Conservation (phyloP, 2,113 vertebrate species). For the Oryzias woworae region DNA sequence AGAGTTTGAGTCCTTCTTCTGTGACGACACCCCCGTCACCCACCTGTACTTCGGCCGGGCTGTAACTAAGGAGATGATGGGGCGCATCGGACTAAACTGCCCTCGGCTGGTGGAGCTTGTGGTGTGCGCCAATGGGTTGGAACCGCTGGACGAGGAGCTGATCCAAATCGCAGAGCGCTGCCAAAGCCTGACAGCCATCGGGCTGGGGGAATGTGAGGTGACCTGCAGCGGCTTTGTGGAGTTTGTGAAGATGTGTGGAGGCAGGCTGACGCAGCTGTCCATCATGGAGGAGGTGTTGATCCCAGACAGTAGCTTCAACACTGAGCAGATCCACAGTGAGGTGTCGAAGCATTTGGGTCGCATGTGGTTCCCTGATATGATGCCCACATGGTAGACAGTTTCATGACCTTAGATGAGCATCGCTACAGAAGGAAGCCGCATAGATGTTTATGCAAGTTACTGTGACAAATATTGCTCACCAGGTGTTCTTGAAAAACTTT, state of each 20-base stretch:
- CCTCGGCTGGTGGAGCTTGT: conserved; percentile 93
- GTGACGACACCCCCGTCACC: conserved; percentile 89
- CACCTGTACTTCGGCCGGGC: conserved; percentile 94
- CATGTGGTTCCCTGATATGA: conserved; percentile 96
- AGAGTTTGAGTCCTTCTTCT: conserved; percentile 93
- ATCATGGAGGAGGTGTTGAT: conserved; percentile 96
- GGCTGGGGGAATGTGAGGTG: conserved; percentile 92
- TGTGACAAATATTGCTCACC: too few relatives aligned
- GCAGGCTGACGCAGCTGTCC: conserved; percentile 90
- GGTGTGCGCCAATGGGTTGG: conserved; percentile 91
- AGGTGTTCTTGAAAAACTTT: too few relatives aligned
- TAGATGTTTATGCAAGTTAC: too few relatives aligned
- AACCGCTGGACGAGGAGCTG: conserved; percentile 92
- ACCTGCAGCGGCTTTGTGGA: conserved; percentile 96
- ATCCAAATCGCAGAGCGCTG: conserved; percentile 91
- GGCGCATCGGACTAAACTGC: conserved; percentile 90
- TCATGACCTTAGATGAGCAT: not conserved
- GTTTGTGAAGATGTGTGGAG: conserved; percentile 95
- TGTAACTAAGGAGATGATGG: conserved; percentile 93
- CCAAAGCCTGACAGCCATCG: conserved; percentile 89
- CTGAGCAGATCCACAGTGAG: conserved; percentile 95
- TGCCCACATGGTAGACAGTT: conserved; percentile 89
- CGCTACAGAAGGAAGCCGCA: too few relatives aligned
- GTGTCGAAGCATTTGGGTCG: conserved; percentile 94
- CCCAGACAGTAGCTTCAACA: conserved; percentile 90